Evolutionary conservation across 2,888 invertebrate species (phyloP).

Genomic region (Philopedon plagiatum): DNA sequence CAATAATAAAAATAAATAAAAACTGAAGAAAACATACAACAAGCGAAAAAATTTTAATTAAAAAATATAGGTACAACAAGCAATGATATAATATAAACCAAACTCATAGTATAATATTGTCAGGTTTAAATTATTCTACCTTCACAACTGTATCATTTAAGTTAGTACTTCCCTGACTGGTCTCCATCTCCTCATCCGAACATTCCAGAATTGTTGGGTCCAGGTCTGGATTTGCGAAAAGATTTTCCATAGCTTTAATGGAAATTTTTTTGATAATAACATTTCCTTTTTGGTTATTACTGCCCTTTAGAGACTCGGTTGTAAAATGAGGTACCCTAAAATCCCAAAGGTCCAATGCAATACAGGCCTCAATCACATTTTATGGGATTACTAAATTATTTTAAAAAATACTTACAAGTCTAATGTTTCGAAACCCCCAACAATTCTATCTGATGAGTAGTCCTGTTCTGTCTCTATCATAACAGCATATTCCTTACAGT

Average conservation of each 20-base stretch:
- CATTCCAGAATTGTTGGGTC: slow-evolving; percentile 59
- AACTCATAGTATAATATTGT: background rate
- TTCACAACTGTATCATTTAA: slow-evolving; percentile 42
- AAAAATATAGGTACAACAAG: background rate
- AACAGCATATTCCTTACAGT: slow-evolving; percentile 71
- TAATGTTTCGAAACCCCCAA: slow-evolving; percentile 62
- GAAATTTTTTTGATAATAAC: slow-evolving; percentile 61
- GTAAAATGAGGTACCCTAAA: slow-evolving; percentile 61
- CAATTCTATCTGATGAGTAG: slow-evolving; percentile 47
- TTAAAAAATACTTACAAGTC: slow-evolving; percentile 60
- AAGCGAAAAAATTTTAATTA: background rate
- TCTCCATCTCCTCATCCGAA: slow-evolving; percentile 57
- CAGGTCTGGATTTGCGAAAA: slow-evolving; percentile 61
- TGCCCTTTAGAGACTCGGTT: slow-evolving; percentile 54
- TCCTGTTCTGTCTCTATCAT: slow-evolving; percentile 69
- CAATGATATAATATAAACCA: background rate
- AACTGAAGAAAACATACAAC: background rate
- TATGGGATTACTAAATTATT: background rate
- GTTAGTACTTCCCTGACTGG: slow-evolving; percentile 24
- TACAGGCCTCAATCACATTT: background rate
- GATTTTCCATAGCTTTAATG: slow-evolving; percentile 62
- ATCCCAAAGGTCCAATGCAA: slow-evolving; percentile 25
- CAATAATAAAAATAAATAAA: too few species aligned
- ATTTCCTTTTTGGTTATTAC: slow-evolving; percentile 62
- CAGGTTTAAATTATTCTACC: background rate